phyloP scores from a whole-genome alignment of 1,140 invertebrate genomes.

The Pseudomyrmex cubaensis region DNA sequence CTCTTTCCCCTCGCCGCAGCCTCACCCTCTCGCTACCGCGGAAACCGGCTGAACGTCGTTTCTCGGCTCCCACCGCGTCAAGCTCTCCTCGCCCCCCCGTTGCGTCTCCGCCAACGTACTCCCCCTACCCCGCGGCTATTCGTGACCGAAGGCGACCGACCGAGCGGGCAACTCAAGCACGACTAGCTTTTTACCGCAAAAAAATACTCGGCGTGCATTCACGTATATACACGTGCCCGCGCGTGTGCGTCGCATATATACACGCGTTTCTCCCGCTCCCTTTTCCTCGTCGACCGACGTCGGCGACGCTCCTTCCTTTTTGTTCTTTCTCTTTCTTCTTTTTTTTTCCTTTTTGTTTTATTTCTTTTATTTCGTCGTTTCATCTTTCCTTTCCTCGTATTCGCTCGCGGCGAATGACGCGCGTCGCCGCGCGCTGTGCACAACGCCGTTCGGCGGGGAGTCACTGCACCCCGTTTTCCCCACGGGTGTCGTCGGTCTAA shows the following conservation, averaged over 20 bases:
- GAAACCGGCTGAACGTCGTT: not conserved
- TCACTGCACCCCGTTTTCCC: conserved; percentile 18
- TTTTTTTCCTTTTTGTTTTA: not conserved
- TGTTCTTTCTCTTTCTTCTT: not conserved
- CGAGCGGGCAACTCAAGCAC: conserved; percentile 78
- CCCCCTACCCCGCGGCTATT: conserved; percentile 20
- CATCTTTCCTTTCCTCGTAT: not conserved
- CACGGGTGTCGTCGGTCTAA: conserved; percentile 33
- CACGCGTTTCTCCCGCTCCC: conserved; percentile 40
- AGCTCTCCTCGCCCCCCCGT: not conserved
- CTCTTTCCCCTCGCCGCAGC: not conserved
- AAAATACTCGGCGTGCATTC: conserved; percentile 77
- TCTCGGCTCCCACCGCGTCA: not conserved
- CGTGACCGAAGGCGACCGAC: conserved; percentile 69
- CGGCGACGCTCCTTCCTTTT: not conserved
- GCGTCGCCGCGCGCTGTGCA: conserved; percentile 9
- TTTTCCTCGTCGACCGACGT: conserved; percentile 15
- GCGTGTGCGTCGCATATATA: not conserved
- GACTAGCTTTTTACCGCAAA: conserved; percentile 71
- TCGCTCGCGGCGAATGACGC: conserved; percentile 23
- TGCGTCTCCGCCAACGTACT: not conserved
- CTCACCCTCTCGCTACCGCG: not conserved
- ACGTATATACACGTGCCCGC: conserved; percentile 70
- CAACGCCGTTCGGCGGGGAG: conserved; percentile 1
- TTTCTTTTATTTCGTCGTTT: conserved; percentile 39